Percentiles rank a stretch among this genome's conserved stretches.
phyloP scores from a whole-genome alignment of 2,797 vertebrate genomes.

The Enteromius mattozi region DNA sequence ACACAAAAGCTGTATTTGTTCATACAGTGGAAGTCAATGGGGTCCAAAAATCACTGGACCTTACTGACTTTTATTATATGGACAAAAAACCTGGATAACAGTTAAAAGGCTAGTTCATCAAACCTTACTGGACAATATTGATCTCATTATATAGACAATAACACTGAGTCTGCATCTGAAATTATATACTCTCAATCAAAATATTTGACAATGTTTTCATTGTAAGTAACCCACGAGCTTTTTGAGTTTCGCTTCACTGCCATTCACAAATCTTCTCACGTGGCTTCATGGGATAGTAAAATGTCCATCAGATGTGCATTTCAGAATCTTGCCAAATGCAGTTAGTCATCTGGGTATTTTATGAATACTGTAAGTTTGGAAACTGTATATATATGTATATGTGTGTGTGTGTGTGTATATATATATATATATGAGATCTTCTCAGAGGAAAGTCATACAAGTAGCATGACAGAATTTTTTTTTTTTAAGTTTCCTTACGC shows the following conservation, averaged over 20 bases:
- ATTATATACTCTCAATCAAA: background rate
- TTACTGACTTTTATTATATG: too few species aligned
- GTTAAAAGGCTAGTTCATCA: background rate
- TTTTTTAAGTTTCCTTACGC: background rate
- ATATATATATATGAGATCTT: background rate
- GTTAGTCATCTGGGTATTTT: background rate
- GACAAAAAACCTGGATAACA: too few species aligned
- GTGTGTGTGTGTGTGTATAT: too few species aligned
- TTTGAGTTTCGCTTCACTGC: background rate
- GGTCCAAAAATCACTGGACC: too few species aligned
- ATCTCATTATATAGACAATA: background rate
- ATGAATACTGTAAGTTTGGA: background rate
- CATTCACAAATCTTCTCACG: background rate
- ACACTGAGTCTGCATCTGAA: background rate
- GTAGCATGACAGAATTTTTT: background rate
- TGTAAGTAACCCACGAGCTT: background rate
- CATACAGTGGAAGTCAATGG: too few species aligned
- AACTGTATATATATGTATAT: background rate
- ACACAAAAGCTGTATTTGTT: too few species aligned
- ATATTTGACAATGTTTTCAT: background rate
- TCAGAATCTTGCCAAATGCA: background rate
- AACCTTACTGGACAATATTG: background rate
- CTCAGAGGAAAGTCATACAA: background rate
- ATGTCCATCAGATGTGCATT: background rate
- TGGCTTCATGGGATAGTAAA: background rate